Conservation (phyloP, 2,797 vertebrate species). For the Arnoldichthys spilopterus region DNA sequence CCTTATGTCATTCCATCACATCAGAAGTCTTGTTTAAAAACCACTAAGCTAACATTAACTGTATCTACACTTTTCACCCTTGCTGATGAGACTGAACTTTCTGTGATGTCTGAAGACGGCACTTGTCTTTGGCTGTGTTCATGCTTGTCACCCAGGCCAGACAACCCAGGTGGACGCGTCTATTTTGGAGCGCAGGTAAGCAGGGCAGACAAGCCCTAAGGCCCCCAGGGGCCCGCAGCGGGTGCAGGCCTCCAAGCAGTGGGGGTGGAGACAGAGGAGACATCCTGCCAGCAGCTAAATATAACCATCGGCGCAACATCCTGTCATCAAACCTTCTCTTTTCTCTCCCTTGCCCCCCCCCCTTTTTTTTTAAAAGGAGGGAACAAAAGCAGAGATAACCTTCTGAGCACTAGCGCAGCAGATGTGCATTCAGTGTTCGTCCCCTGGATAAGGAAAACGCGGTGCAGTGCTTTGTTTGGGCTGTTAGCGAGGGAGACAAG, state of each 20-base stretch:
- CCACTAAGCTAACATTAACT: background rate
- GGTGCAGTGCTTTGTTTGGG: slow-evolving; percentile 9
- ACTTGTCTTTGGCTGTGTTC: slow-evolving; percentile 17
- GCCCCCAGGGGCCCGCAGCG: slow-evolving; percentile 16
- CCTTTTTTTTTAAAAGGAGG: slow-evolving; percentile 11
- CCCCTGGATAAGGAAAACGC: background rate
- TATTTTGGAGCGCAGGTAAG: slow-evolving; percentile 37
- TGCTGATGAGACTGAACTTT: background rate
- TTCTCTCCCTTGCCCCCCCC: background rate
- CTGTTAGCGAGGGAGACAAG: slow-evolving; percentile 26
- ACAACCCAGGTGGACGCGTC: slow-evolving; percentile 33
- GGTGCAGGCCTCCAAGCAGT: background rate
- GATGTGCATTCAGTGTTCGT: slow-evolving; percentile 5
- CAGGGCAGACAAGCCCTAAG: slow-evolving; percentile 9
- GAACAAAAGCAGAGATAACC: slow-evolving; percentile 18
- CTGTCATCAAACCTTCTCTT: slow-evolving; percentile 2
- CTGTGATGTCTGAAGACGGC: background rate
- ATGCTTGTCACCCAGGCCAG: slow-evolving; percentile 21
- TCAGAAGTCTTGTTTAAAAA: background rate
- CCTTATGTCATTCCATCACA: background rate
- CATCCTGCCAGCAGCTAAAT: slow-evolving; percentile 42
- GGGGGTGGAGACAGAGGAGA: slow-evolving; percentile 21
- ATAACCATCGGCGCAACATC: slow-evolving; percentile 34
- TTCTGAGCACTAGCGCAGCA: slow-evolving; percentile 24
- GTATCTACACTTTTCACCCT: background rate